phyloP scores from a whole-genome alignment of 2,888 invertebrate genomes.

The Phortica magna region DNA sequence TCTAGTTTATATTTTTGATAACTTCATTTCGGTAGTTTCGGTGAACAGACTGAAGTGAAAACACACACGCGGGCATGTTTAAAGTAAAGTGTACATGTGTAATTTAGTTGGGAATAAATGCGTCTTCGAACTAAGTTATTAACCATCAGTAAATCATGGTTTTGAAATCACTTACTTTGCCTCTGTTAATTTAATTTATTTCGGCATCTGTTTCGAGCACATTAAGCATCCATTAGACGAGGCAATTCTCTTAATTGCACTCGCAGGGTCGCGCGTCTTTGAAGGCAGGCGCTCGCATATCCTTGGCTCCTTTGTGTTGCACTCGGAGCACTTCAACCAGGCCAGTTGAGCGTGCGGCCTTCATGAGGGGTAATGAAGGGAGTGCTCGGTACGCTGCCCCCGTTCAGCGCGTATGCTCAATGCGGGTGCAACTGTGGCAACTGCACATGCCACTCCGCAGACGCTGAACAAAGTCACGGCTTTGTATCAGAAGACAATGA shows the following conservation, averaged over 20 bases:
- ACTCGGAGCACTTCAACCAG: constrained; percentile 38
- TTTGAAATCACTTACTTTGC: constrained; percentile 29
- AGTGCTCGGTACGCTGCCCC: too few relatives aligned
- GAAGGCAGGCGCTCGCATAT: constrained; percentile 40
- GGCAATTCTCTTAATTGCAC: constrained; percentile 73
- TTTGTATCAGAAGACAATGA: constrained; percentile 48
- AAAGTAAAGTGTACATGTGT: too few relatives aligned
- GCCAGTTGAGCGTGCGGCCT: constrained; percentile 3
- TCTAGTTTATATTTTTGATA: constrained; percentile 51
- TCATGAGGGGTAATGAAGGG: not conserved
- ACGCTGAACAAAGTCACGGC: constrained; percentile 48
- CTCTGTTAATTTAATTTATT: constrained; percentile 68
- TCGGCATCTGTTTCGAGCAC: constrained; percentile 74
- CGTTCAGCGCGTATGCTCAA: not conserved
- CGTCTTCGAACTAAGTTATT: not conserved
- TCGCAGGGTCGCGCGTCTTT: constrained; percentile 18
- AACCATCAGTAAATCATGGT: not conserved
- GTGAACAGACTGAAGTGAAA: not conserved
- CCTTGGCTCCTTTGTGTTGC: constrained; percentile 36
- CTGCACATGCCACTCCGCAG: constrained; percentile 10
- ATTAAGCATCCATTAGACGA: constrained; percentile 74
- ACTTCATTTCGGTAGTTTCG: constrained; percentile 58
- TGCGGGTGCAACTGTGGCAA: not conserved
- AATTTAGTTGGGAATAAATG: too few relatives aligned
- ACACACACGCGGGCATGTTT: too few relatives aligned